Percentiles rank a stretch among this genome's conserved stretches.
Evolutionary conservation across 2,113 vertebrate genomes (phyloP).

Genomic region (Sylvicapra grimmia): DNA sequence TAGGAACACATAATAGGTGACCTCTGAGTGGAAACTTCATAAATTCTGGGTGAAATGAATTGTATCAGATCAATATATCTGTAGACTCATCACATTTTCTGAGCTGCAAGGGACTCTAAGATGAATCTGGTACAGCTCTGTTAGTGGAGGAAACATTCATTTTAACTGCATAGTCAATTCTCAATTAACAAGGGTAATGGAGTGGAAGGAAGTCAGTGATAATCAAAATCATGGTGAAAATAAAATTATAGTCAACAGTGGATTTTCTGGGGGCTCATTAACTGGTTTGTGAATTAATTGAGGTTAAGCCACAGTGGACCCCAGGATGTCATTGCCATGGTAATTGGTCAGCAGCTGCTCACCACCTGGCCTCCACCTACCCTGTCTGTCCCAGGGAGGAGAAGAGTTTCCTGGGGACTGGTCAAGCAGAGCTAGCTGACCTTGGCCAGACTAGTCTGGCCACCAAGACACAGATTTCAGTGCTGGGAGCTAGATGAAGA

Average conservation of each 20-base stretch:
- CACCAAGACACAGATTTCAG: background rate
- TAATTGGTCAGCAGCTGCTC: constrained; percentile 1
- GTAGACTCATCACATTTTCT: background rate
- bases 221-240: constrained; percentile 53
- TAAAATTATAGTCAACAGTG: constrained; percentile 41
- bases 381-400: background rate
- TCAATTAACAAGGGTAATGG: constrained; percentile 67
- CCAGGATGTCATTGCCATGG: background rate
- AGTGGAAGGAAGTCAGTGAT: constrained; percentile 62
- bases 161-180: constrained; percentile 66
- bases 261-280: constrained; percentile 39
- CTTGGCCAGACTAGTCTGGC: background rate
- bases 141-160: constrained; percentile 47
- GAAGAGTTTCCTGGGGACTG: background rate
- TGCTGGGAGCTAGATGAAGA: background rate
- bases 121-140: constrained; percentile 43
- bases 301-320: background rate
- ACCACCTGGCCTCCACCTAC: background rate
- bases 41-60: constrained; percentile 56
- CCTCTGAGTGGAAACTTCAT: constrained; percentile 43
- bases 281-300: constrained; percentile 18
- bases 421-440: background rate
- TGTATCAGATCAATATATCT: constrained; percentile 38
- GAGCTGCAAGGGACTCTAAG: constrained; percentile 19
- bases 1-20: background rate